Evolutionary conservation across 2,797 vertebrate species (phyloP), one percentile per base, ranked within the genome.

Genomic region (Melanotaenia maccullochi): DNA sequence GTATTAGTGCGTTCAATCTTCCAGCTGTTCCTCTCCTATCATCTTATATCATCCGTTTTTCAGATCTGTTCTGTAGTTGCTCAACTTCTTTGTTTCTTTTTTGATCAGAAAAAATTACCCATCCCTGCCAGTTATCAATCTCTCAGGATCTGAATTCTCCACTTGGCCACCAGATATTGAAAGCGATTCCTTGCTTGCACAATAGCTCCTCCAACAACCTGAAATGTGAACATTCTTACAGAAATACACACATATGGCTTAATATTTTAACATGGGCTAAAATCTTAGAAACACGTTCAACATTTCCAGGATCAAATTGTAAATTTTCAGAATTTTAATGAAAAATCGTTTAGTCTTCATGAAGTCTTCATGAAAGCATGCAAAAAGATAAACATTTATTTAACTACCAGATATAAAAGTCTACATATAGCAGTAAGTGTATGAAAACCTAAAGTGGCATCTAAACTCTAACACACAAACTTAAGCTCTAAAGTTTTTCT

Each of bases 1-100:
- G 60, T 84, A 75, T 83, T 81, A 81, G 70, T 57, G 73, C 30
- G 65, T 9, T 22, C 64, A 71, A 78, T 40, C 87, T 90, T 92
- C 92, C 88, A 84, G 89, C 67, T 75, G 57, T 68, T 66, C 66
- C 60, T 40, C 42, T 65, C 25, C 24, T 42, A 14, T 47, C 58
- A 52, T 75, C 54, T 60, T 64, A 9, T 76, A 73, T 65, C 18
- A 52, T 40, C 69, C 54, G 51, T 44, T 76, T 56, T 30, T 20
- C 49, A 18, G 5, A 18, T 83, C 32, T 64, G 47, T 68, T 65
- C 81, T 63, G 33, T 60, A 60, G 42, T 70, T 8, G 36, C 28
- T 72, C 51, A 2, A 40, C 38, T 62, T 54, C 52, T 20, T 58
- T 20, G 18, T 56, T 42, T 13, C 22, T 58, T 16, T 40, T 24